Evolutionary conservation across 92 coral and sea anemone genomes (phyloP).

Genomic region (Parazoanthus atlanticus): DNA sequence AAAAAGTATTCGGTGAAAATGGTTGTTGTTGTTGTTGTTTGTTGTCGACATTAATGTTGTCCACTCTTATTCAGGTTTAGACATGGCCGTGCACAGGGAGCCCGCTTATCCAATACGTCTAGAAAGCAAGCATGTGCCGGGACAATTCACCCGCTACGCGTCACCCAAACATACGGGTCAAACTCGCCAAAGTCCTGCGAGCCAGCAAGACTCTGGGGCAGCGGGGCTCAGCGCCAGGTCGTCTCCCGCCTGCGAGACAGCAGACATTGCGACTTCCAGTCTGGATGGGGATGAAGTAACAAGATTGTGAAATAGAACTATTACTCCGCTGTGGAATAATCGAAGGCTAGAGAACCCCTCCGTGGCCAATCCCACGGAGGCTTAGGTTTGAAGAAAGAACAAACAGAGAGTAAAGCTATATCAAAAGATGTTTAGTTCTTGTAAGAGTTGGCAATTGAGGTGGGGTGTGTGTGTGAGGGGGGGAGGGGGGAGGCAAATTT

Average conservation of each 20-base stretch:
- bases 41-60: neutral
- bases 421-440: neutral
- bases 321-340: neutral
- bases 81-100: conserved; percentile 51
- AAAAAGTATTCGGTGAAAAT: neutral
- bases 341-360: neutral
- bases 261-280: neutral
- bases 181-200: neutral
- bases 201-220: conserved; percentile 23
- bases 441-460: too few relatives aligned
- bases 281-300: neutral
- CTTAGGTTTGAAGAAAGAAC: too few relatives aligned
- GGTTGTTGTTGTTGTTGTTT: neutral
- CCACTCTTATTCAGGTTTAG: conserved; percentile 40
- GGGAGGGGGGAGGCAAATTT: too few relatives aligned
- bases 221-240: conserved; percentile 34
- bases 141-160: neutral
- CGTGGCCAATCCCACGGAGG: neutral
- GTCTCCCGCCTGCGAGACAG: neutral
- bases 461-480: too few relatives aligned
- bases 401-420: too few relatives aligned
- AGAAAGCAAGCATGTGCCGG: neutral
- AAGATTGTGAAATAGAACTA: neutral
- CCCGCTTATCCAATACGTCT: conserved; percentile 58
- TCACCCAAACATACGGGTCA: neutral